Percentiles rank a stretch among this genome's conserved stretches.
phyloP scores from a whole-genome alignment of 1,140 invertebrate genomes.

The Mycetomoellerius zeteki region DNA sequence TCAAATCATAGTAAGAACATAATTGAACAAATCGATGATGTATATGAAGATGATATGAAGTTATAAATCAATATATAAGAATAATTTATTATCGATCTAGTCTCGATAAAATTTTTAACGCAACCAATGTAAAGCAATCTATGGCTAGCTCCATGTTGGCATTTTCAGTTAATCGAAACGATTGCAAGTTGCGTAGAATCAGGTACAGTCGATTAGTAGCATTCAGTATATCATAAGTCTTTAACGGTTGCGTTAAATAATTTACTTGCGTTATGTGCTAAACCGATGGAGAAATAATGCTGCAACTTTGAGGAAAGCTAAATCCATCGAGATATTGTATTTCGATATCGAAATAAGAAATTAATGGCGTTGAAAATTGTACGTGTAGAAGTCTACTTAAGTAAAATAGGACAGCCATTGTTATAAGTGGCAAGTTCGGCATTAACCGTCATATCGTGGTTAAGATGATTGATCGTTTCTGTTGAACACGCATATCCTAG shows the following conservation, averaged over 20 bases:
- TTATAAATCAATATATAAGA: background rate
- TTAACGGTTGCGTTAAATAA: slow-evolving; percentile 12
- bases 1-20: background rate
- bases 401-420: slow-evolving; percentile 75
- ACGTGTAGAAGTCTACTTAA: slow-evolving; percentile 6
- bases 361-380: background rate
- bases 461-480: slow-evolving; percentile 68
- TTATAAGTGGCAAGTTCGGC: slow-evolving; percentile 7
- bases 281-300: background rate
- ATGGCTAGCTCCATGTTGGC: background rate
- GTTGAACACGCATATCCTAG: slow-evolving; percentile 58
- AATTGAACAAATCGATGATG: background rate
- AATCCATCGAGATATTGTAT: background rate
- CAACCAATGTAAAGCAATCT: background rate
- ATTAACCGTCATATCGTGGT: slow-evolving; percentile 56
- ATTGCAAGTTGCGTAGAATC: slow-evolving; percentile 6
- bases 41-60: background rate
- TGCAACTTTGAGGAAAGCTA: background rate
- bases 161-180: background rate
- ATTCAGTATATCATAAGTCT: background rate
- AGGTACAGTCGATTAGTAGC: slow-evolving; percentile 5
- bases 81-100: background rate
- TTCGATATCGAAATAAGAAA: background rate
- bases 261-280: background rate
- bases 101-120: slow-evolving; percentile 23